Evolutionary conservation across 2,888 invertebrate genomes (phyloP).

Genomic region (Sinohyriopsis cumingii): DNA sequence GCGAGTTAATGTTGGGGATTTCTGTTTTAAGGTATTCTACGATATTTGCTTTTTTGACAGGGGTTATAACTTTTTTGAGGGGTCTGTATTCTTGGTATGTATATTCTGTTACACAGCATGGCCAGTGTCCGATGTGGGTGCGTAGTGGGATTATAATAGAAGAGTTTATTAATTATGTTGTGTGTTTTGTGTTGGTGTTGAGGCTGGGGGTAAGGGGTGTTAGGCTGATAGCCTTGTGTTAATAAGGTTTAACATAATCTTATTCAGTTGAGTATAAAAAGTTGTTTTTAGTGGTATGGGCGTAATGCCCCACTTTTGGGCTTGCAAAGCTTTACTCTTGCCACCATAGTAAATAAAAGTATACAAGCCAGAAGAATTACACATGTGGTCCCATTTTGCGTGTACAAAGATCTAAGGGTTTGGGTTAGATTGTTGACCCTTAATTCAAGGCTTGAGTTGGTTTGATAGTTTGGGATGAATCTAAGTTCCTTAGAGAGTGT

Average conservation of each 20-base stretch:
- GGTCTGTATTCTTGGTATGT: slow-evolving; percentile 10
- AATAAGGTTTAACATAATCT: neutral
- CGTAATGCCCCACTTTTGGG: no score
- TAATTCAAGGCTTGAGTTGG: no score
- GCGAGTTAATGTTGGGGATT: slow-evolving; percentile 74
- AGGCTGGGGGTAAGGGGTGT: neutral
- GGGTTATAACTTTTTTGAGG: slow-evolving; percentile 7
- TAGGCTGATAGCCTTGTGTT: neutral
- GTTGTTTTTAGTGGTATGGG: no score
- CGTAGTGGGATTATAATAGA: neutral
- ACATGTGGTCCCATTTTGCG: no score
- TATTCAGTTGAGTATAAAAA: no score
- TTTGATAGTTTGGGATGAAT: no score
- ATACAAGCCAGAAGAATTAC: no score
- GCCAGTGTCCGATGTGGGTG: slow-evolving; percentile 4
- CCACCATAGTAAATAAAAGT: no score
- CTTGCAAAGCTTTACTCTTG: no score
- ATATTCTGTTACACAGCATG: slow-evolving; percentile 9
- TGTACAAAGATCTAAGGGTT: no score
- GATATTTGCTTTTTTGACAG: neutral
- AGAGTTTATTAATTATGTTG: neutral
- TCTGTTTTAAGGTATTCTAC: neutral
- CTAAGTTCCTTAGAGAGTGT: no score
- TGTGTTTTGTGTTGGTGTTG: neutral
- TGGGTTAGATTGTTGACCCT: no score